Conservation (phyloP, 2,797 vertebrate genomes). For the Hyperoplus lanceolatus region DNA sequence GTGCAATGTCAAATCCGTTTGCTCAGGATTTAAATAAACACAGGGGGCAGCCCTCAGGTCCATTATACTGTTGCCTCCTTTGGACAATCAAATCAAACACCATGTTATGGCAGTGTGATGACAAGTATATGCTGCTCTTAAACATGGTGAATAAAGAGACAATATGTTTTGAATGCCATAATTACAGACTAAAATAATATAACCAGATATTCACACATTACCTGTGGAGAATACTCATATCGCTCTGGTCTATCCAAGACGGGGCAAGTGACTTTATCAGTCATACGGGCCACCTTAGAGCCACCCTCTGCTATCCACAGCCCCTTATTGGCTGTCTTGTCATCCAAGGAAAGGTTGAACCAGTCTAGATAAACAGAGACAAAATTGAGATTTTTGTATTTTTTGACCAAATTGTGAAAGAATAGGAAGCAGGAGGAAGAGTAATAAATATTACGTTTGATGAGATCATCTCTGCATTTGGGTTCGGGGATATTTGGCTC, state of each 20-base stretch:
- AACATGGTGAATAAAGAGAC: not conserved
- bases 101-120: not conserved
- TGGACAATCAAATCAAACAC: slow-evolving; percentile 33
- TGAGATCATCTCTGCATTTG: slow-evolving; percentile 76
- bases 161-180: not conserved
- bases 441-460: slow-evolving; percentile 65
- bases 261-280: slow-evolving; percentile 72
- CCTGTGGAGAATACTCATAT: slow-evolving; percentile 81
- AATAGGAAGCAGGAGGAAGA: not conserved
- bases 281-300: slow-evolving; percentile 75
- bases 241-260: slow-evolving; percentile 81
- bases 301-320: slow-evolving; percentile 80
- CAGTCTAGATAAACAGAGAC: slow-evolving; percentile 59
- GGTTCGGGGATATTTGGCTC: slow-evolving; percentile 78
- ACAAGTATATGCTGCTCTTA: not conserved
- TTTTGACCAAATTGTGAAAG: not conserved
- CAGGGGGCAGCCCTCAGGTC: slow-evolving; percentile 10
- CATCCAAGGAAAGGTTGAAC: slow-evolving; percentile 74
- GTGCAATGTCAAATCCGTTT: slow-evolving; percentile 23
- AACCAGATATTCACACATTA: slow-evolving; percentile 17
- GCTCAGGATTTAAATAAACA: slow-evolving; percentile 51
- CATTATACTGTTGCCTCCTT: not conserved
- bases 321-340: slow-evolving; percentile 80
- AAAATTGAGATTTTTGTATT: not conserved
- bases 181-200: not conserved